Evolutionary conservation across 2,113 vertebrate genomes (phyloP).

Genomic region (Paradoxurus hermaphroditus): DNA sequence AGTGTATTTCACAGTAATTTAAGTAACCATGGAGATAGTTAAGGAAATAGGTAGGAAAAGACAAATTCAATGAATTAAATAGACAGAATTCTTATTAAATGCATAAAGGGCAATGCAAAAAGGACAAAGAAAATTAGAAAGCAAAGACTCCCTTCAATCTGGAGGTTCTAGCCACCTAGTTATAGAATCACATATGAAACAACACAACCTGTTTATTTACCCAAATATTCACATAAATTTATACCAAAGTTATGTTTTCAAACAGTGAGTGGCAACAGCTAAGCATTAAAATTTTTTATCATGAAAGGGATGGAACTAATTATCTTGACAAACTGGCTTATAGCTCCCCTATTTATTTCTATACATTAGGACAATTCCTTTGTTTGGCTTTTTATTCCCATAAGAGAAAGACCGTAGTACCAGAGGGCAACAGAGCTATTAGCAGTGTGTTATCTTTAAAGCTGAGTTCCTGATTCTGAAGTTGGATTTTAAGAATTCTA

Average conservation of each 20-base stretch:
- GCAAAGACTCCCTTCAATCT: neutral
- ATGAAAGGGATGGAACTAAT: neutral
- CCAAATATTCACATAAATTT: neutral
- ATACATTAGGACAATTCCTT: neutral
- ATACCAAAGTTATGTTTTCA: slow-evolving; percentile 25
- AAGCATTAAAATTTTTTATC: neutral
- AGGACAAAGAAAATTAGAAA: slow-evolving; percentile 18
- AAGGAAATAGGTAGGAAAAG: neutral
- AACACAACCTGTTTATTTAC: neutral
- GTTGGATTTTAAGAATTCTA: slow-evolving; percentile 31
- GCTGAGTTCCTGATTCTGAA: neutral
- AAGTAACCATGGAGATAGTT: slow-evolving; percentile 8
- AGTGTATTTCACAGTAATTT: neutral
- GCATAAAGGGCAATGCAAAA: neutral
- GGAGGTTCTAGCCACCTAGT: neutral
- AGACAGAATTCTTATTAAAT: neutral
- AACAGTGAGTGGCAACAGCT: neutral
- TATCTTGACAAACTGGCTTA: neutral
- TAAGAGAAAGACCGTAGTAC: neutral
- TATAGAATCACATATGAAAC: neutral
- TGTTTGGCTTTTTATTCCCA: neutral
- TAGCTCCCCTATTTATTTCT: neutral
- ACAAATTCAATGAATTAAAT: slow-evolving; percentile 10
- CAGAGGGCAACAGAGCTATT: neutral
- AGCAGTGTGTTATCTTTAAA: neutral